Base-by-base conservation (phyloP, 2,888 invertebrate genomes). In the Elysia crispata region DNA sequence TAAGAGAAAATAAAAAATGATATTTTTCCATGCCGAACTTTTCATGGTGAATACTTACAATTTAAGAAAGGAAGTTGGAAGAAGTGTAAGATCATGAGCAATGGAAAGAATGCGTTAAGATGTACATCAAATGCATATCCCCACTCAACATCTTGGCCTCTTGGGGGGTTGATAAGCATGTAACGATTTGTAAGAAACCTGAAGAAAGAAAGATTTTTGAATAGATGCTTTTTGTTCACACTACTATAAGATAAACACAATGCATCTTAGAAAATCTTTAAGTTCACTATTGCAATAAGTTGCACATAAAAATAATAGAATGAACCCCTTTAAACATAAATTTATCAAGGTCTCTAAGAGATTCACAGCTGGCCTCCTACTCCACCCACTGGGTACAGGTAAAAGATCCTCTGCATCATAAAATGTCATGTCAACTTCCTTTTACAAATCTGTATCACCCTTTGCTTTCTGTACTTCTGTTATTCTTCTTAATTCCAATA, bases 61-160 rank as follows among this genome's bases (percentile, higher is more conserved):
- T 89, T 88, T 23, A 92, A 85, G 84, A 98, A 95, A 86, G 98
- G 94, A 77, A 98, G 94, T 91, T 98, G 97, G 87, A 98, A 95
- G 87, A 97, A 96, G 92, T 99, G 98, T 79, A 99, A 94, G 86
- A 99, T 94, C 84, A 98, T 95, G 23, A 99, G 94, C 0, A 98
- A 95, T n/a, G 99, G 99, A 93, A 98, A 98, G 93, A 98, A 97
- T 1, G 99, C 99, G 93, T 99, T 99, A 87, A 99, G 94, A 93
- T 99, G 99, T 6, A 99, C 97, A 92, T 99, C 99, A 93, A 99
- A 99, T 25, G 97, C 96, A 93, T 98, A 99, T 6, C 97, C 99
- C 99, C 99, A 99, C 93, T 99, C 99, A n/a, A 94, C 94, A 92
- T 98, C 97, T 88, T 95, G 95, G 62, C 94, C 94, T 91, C 94